Base-by-base conservation (phyloP, 2,888 invertebrate genomes). In the Callyntrura guangdongensis region DNA sequence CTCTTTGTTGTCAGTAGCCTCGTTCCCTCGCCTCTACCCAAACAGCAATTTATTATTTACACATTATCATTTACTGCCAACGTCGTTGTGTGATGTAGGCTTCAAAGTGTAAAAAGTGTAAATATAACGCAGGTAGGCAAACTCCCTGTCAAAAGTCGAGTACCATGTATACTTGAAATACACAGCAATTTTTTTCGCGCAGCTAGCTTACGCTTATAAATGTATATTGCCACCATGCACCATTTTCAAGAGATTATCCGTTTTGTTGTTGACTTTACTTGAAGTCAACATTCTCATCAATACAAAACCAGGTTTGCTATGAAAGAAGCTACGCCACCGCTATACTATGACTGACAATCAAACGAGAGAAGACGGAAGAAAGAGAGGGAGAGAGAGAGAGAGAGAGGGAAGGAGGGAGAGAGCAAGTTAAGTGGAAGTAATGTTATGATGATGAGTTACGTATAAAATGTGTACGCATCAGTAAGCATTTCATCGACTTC, bases 381-480 rank as follows among this genome's bases (percentile, higher is more conserved):
- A 8, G 61, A 61, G 14, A 53, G 14, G 9, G 11, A 1, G 25
- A 72, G 72, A 4, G 45, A 14, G n/a, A n/a, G 14, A 53, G 14
- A 53, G 11, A 1, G 25, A 72, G 72, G 11, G 45, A 14, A 11
- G 36, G 27, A 69, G 11, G 14, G 11, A n/a, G 25, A 53, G 53
- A 79, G 27, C 17, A 81, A 81, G 81, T 81, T 27, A 81, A 45
- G 59, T 81, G 59, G 61, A 69, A 69, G 69, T 22, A 22, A 77
- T 77, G 49, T 25, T 14, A 77, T 77, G 77, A 77, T 59, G 79
- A 59, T 72, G 79, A 82, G 61, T 82, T 59, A 82, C 82, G 82
- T 82, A 74, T 56, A 49, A 69, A 85, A 69, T n/a, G 69, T 69
- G 56, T 85, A 72, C 56, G 85, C 85, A 85, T 84, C 69, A 69